Conservation (phyloP, 1,140 invertebrate genomes). For the Coenobita brevimanus region DNA sequence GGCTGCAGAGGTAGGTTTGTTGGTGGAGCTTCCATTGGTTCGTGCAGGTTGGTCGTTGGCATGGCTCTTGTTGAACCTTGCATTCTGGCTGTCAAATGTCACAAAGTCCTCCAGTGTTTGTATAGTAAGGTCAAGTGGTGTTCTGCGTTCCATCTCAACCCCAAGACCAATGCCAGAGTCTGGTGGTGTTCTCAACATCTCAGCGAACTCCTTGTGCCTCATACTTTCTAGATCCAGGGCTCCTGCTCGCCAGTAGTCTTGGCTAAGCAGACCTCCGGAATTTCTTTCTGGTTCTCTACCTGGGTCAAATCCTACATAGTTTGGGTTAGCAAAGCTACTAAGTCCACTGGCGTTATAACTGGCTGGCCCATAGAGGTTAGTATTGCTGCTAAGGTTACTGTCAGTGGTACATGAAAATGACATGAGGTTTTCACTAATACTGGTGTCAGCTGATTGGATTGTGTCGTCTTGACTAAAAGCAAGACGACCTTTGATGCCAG, state of each 20-base stretch:
- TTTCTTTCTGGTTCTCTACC: not conserved
- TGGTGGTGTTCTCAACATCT: slow-evolving; percentile 65
- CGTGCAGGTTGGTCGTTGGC: slow-evolving; percentile 21
- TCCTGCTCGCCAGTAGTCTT: slow-evolving; percentile 68
- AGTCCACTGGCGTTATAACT: slow-evolving; percentile 37
- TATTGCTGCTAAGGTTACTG: slow-evolving; percentile 64
- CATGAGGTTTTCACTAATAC: slow-evolving; percentile 69
- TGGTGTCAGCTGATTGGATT: slow-evolving; percentile 62
- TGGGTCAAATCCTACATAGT: slow-evolving; percentile 64
- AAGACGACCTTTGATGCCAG: slow-evolving; percentile 62
- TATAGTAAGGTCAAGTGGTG: slow-evolving; percentile 60
- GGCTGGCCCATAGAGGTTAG: slow-evolving; percentile 40
- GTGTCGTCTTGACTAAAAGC: slow-evolving; percentile 61
- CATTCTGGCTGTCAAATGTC: slow-evolving; percentile 58
- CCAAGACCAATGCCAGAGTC: slow-evolving; percentile 68
- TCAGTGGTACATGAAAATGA: slow-evolving; percentile 68
- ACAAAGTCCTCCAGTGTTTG: slow-evolving; percentile 66
- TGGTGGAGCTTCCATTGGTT: slow-evolving; percentile 15
- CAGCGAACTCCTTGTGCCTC: slow-evolving; percentile 67
- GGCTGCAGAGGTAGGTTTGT: slow-evolving; percentile 6
- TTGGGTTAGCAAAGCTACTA: slow-evolving; percentile 66
- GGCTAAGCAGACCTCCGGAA: slow-evolving; percentile 55
- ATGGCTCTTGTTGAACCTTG: slow-evolving; percentile 48
- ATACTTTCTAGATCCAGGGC: slow-evolving; percentile 67
- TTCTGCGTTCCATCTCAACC: slow-evolving; percentile 67